phyloP scores from a whole-genome alignment of 2,113 vertebrate species.

The Emydura subglobosa region DNA sequence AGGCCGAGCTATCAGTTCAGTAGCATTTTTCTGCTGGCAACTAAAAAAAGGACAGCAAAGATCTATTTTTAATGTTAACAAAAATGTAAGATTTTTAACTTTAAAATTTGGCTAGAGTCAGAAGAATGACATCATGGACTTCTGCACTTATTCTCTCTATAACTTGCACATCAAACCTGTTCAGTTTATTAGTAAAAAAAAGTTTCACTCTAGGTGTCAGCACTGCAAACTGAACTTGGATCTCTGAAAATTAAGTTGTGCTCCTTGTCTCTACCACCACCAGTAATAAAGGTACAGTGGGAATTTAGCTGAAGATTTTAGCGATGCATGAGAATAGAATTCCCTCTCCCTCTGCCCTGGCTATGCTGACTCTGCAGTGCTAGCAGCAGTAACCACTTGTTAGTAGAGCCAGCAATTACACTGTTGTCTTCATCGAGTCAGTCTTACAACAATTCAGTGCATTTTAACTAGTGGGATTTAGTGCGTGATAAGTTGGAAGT shows the following conservation, averaged over 20 bases:
- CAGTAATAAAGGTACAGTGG: slow-evolving; percentile 33
- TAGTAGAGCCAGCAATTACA: slow-evolving; percentile 13
- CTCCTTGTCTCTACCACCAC: slow-evolving; percentile 32
- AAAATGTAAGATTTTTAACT: background rate
- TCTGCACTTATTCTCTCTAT: background rate
- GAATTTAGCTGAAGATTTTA: slow-evolving; percentile 26
- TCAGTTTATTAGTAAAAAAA: slow-evolving; percentile 15
- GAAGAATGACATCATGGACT: background rate
- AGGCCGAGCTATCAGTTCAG: background rate
- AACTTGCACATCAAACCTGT: slow-evolving; percentile 34
- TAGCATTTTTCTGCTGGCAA: background rate
- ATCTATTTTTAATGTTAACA: background rate
- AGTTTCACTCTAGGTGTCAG: slow-evolving; percentile 72
- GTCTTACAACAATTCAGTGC: background rate
- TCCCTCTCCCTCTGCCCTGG: background rate
- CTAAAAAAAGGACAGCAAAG: background rate
- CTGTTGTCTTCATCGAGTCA: background rate
- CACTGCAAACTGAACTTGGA: slow-evolving; percentile 62
- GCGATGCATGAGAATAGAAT: slow-evolving; percentile 7
- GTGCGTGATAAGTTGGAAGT: slow-evolving; percentile 11
- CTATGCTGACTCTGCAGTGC: background rate
- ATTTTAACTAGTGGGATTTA: background rate
- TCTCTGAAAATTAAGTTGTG: slow-evolving; percentile 49
- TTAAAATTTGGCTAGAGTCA: background rate
- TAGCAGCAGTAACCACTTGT: background rate